A percentile compares a stretch with the other conserved stretches of the same genome.
Conservation (phyloP, 2,113 vertebrate species). For the Stigmatopora nigra region DNA sequence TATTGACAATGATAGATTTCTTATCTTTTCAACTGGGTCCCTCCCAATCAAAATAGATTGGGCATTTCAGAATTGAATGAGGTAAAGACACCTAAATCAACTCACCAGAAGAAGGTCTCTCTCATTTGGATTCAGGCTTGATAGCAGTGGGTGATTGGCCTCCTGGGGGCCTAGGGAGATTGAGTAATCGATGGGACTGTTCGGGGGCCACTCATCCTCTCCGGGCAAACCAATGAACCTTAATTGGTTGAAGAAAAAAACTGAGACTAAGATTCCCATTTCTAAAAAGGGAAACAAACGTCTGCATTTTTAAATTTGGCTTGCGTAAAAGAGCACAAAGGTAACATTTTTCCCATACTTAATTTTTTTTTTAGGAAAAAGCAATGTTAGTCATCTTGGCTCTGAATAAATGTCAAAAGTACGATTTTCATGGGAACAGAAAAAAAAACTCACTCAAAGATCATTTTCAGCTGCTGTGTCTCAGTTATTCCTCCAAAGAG, state of each 20-base stretch:
- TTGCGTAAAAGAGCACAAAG: no score
- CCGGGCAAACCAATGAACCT: slow-evolving; percentile 65
- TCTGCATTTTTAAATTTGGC: no score
- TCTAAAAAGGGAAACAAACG: background rate
- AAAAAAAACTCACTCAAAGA: slow-evolving; percentile 67
- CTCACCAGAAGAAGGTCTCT: slow-evolving; percentile 64
- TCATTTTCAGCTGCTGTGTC: slow-evolving; percentile 68
- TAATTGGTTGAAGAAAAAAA: slow-evolving; percentile 1
- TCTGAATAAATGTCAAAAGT: background rate
- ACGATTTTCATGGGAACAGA: background rate
- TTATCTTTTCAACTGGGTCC: no score
- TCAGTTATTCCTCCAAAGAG: slow-evolving; percentile 64
- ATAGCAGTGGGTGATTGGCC: slow-evolving; percentile 41
- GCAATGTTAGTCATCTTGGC: background rate
- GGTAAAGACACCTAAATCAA: background rate
- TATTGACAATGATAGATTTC: no score
- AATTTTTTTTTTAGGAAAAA: no score
- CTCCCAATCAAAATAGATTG: no score
- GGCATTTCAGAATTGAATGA: no score
- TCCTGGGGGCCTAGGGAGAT: slow-evolving; percentile 29
- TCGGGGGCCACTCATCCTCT: slow-evolving; percentile 64
- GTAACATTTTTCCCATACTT: no score
- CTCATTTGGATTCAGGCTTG: slow-evolving; percentile 43
- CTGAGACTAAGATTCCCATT: background rate
- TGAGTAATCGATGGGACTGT: slow-evolving; percentile 56